phyloP scores from a whole-genome alignment of 2,113 vertebrate genomes.

The Nestor notabilis region DNA sequence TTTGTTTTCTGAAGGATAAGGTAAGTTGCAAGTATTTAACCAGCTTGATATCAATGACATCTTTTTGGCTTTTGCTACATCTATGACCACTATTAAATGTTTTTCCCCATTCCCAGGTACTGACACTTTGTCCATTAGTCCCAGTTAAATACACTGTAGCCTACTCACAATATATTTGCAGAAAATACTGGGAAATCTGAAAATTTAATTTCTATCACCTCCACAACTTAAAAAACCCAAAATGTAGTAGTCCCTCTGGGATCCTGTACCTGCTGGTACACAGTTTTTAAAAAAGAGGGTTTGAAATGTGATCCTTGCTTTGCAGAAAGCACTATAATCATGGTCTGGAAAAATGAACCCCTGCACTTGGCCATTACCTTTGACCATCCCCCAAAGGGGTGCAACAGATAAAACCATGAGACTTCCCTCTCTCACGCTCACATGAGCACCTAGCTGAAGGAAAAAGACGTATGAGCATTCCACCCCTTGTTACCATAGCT shows the following conservation, averaged over 20 bases:
- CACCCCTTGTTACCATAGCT: not conserved
- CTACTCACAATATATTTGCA: not conserved
- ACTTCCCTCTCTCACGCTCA: not conserved
- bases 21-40: not conserved
- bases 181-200: not conserved
- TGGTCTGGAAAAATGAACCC: not conserved
- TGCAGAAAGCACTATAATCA: not conserved
- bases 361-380: not conserved
- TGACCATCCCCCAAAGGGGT: not conserved
- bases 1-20: not conserved
- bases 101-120: not conserved
- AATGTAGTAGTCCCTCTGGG: not conserved
- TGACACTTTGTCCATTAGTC: not conserved
- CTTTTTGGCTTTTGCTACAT: not conserved
- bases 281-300: not conserved
- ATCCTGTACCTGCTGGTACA: not conserved
- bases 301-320: not conserved
- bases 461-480: not conserved
- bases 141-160: not conserved
- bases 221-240: not conserved
- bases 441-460: not conserved
- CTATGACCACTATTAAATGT: not conserved
- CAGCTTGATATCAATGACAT: not conserved
- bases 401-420: not conserved
- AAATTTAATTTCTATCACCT: not conserved